phyloP scores from a whole-genome alignment of 2,797 vertebrate species.

The Aeoliscus strigatus region DNA sequence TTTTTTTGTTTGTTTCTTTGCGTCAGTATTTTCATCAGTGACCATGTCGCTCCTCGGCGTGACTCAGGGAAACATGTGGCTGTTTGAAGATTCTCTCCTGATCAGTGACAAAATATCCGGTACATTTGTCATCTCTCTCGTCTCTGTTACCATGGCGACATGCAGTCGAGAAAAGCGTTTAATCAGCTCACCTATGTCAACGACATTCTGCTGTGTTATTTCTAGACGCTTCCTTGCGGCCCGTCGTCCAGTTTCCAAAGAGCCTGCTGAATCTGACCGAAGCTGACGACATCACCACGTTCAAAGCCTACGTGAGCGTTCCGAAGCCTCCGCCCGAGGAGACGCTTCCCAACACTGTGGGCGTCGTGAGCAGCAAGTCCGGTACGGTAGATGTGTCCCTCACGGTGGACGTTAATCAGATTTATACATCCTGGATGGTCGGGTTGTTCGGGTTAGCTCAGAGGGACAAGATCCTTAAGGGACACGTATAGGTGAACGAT shows the following conservation, averaged over 20 bases:
- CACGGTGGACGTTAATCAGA: too few species aligned
- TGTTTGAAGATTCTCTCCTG: slow-evolving; percentile 86
- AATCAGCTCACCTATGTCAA: too few species aligned
- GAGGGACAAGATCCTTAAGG: too few species aligned
- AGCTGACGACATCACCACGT: slow-evolving; percentile 70
- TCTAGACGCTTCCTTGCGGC: slow-evolving; percentile 75
- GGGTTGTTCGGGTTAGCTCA: too few species aligned
- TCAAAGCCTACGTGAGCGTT: slow-evolving; percentile 81
- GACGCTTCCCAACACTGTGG: slow-evolving; percentile 69
- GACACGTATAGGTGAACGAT: too few species aligned
- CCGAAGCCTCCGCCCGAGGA: slow-evolving; percentile 74
- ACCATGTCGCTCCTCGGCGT: slow-evolving; percentile 79
- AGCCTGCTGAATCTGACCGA: slow-evolving; percentile 78
- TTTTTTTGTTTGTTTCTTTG: neutral
- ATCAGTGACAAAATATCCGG: slow-evolving; percentile 84
- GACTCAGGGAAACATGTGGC: slow-evolving; percentile 88
- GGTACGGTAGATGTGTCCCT: slow-evolving; percentile 55
- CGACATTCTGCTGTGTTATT: too few species aligned
- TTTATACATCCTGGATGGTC: too few species aligned
- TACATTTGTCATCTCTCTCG: slow-evolving; percentile 56
- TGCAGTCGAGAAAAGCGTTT: too few species aligned
- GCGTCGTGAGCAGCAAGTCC: slow-evolving; percentile 77
- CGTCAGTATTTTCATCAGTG: slow-evolving; percentile 88
- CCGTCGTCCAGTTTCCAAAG: slow-evolving; percentile 84
- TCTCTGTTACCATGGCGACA: too few species aligned